phyloP scores from a whole-genome alignment of 2,797 vertebrate species.

The Enteromius treurensis region DNA sequence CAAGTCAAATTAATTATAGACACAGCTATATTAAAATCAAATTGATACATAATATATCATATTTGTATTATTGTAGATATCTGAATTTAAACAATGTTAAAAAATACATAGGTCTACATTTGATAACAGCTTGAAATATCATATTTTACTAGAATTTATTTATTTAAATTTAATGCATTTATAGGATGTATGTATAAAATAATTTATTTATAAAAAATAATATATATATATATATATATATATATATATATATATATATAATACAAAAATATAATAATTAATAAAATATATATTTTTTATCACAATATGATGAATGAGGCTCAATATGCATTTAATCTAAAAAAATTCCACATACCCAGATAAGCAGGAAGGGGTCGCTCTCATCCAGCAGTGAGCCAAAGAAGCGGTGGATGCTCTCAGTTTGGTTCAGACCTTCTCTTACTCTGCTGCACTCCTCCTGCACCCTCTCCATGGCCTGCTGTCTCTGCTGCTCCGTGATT shows the following conservation, averaged over 20 bases:
- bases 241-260: too few species aligned
- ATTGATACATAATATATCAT: not conserved
- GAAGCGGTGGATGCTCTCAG: conserved; percentile 68
- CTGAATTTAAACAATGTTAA: not conserved
- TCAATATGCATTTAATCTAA: not conserved
- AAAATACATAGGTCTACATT: not conserved
- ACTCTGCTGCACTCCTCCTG: conserved; percentile 67
- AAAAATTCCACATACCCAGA: conserved; percentile 70
- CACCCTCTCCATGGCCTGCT: conserved; percentile 65
- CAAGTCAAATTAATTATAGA: not conserved
- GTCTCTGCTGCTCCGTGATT: conserved; percentile 69
- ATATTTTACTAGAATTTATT: not conserved
- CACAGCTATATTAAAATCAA: not conserved
- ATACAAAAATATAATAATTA: too few species aligned
- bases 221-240: too few species aligned
- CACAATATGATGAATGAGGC: not conserved
- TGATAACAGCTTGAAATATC: not conserved
- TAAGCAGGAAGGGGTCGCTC: conserved; percentile 77
- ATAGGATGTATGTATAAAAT: not conserved
- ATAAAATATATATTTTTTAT: not conserved
- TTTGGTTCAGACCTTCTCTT: conserved; percentile 69
- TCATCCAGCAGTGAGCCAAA: conserved; percentile 71
- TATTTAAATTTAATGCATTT: not conserved
- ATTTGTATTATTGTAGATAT: not conserved
- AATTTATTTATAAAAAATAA: too few species aligned